phyloP scores from a whole-genome alignment of 2,797 vertebrate genomes.

The Xiphophorus birchmanni region DNA sequence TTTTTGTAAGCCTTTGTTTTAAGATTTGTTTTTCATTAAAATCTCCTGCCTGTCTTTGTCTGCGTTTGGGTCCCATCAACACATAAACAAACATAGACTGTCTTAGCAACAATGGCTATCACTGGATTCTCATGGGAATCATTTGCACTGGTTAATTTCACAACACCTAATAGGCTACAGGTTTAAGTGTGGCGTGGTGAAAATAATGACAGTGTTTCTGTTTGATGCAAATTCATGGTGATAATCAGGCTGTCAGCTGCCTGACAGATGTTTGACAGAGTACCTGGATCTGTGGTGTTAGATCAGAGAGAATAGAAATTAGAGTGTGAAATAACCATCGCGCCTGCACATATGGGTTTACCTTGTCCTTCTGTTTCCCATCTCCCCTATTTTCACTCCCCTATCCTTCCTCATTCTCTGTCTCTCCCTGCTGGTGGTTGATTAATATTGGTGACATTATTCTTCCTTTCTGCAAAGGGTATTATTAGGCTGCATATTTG shows the following conservation, averaged over 20 bases:
- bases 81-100: background rate
- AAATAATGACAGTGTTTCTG: conserved; percentile 21
- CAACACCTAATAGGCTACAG: conserved; percentile 5
- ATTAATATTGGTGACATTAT: conserved; percentile 60
- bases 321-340: conserved; percentile 41
- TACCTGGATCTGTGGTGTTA: conserved; percentile 44
- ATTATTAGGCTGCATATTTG: conserved; percentile 30
- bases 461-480: conserved; percentile 9
- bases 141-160: conserved; percentile 38
- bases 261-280: conserved; percentile 57
- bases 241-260: conserved; percentile 42
- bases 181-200: conserved; percentile 12
- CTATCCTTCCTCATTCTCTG: conserved; percentile 47
- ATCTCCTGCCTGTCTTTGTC: too few species aligned
- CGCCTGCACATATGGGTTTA: conserved; percentile 7
- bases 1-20: too few species aligned
- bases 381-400: conserved; percentile 11
- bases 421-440: conserved; percentile 67
- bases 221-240: conserved; percentile 25
- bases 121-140: conserved; percentile 20
- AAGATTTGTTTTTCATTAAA: too few species aligned
- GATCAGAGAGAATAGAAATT: conserved; percentile 46
- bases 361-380: background rate
- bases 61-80: too few species aligned
- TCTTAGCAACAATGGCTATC: conserved; percentile 11